Evolutionary conservation across 1,140 invertebrate genomes (phyloP).

Genomic region (Planococcus citri): DNA sequence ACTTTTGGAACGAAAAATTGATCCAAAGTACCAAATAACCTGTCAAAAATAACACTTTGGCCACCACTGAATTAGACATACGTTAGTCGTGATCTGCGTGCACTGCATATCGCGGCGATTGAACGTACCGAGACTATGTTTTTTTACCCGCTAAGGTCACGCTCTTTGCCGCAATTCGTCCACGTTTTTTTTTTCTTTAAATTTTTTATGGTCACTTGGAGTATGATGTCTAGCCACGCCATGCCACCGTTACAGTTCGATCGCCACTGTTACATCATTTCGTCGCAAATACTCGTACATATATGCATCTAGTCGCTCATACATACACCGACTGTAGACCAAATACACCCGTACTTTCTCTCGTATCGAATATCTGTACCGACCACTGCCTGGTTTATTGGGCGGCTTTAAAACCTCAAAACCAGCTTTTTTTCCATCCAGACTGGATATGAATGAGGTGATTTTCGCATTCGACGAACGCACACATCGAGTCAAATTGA

Average conservation of each 20-base stretch:
- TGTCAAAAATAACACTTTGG: too few species aligned
- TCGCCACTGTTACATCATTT: neutral
- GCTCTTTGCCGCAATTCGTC: neutral
- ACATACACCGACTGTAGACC: neutral
- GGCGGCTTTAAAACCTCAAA: too few species aligned
- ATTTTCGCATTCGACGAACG: too few species aligned
- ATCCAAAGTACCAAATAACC: too few species aligned
- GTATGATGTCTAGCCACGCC: neutral
- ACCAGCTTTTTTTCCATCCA: too few species aligned
- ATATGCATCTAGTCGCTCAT: neutral
- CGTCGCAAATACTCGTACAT: neutral
- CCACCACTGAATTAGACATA: neutral
- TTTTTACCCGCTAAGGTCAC: conserved; percentile 11
- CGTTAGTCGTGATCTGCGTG: conserved; percentile 8
- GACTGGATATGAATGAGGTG: too few species aligned
- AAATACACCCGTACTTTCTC: neutral
- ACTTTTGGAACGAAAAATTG: too few species aligned
- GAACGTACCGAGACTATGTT: neutral
- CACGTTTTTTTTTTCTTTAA: conserved; percentile 22
- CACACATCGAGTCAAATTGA: too few species aligned
- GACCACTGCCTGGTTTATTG: too few species aligned
- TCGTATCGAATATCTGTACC: neutral
- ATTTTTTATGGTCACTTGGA: neutral
- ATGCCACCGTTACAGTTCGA: neutral
- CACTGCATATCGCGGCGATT: neutral